A percentile compares a stretch with the other conserved stretches of the same genome.
Evolutionary conservation across 2,113 vertebrate genomes (phyloP).

Genomic region (Clarias gariepinus): DNA sequence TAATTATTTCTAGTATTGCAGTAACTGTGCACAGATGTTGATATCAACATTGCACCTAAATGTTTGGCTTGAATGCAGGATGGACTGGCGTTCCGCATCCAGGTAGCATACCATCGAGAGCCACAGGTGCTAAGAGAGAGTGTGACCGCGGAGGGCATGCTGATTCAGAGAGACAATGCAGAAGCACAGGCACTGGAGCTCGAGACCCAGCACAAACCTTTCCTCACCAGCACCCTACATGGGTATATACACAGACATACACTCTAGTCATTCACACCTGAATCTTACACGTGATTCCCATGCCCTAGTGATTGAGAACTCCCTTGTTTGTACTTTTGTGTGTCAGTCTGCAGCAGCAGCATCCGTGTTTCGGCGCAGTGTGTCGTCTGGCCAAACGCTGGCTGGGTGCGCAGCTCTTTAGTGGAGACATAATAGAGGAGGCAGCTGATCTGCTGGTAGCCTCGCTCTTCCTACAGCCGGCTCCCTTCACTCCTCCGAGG

Average conservation of each 20-base stretch:
- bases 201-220: slow-evolving; percentile 80
- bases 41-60: neutral
- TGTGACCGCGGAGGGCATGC: slow-evolving; percentile 80
- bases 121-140: slow-evolving; percentile 86
- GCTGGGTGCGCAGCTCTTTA: slow-evolving; percentile 87
- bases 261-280: neutral
- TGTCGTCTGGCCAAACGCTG: slow-evolving; percentile 92
- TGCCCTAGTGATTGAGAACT: neutral
- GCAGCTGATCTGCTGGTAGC: slow-evolving; percentile 88
- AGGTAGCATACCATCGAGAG: slow-evolving; percentile 91
- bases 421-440: slow-evolving; percentile 79
- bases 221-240: slow-evolving; percentile 88
- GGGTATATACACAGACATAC: slow-evolving; percentile 71
- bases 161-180: slow-evolving; percentile 82
- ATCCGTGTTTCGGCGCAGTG: slow-evolving; percentile 80
- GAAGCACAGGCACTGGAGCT: slow-evolving; percentile 83
- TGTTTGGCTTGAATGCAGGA: slow-evolving; percentile 69
- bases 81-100: slow-evolving; percentile 86
- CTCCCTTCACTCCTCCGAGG: slow-evolving; percentile 87
- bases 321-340: neutral
- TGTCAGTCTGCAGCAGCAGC: slow-evolving; percentile 89
- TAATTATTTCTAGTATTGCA: too few relatives aligned
- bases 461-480: slow-evolving; percentile 85
- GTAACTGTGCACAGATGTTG: too few relatives aligned
- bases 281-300: neutral